phyloP scores from a whole-genome alignment of 2,113 vertebrate genomes.

The Lamprologus lemairii region DNA sequence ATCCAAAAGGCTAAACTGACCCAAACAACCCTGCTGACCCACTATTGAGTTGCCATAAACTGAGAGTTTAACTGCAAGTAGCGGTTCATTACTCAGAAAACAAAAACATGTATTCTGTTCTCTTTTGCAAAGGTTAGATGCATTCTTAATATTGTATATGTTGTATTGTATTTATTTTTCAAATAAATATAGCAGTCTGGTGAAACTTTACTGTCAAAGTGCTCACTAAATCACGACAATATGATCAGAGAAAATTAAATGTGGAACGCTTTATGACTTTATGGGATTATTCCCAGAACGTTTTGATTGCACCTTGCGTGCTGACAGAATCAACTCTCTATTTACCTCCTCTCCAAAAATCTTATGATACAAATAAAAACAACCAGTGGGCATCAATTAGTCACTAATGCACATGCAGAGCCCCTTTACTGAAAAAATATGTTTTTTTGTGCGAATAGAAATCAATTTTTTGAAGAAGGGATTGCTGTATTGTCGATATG shows the following conservation, averaged over 20 bases:
- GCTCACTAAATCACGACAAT: not conserved
- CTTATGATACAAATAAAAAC: not conserved
- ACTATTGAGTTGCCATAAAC: not conserved
- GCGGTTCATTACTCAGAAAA: not conserved
- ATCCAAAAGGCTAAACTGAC: not conserved
- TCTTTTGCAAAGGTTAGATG: not conserved
- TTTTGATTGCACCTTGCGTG: not conserved
- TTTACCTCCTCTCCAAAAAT: not conserved
- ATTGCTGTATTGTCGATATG: not conserved
- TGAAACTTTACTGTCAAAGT: not conserved
- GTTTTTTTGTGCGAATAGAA: not conserved
- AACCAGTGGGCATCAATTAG: not conserved
- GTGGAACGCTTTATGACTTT: not conserved
- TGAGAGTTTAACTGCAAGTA: not conserved
- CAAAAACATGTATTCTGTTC: not conserved
- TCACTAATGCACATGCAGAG: not conserved
- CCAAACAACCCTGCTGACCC: slow-evolving; percentile 20
- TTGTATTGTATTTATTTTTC: not conserved
- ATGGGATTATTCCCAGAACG: not conserved
- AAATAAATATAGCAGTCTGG: not conserved
- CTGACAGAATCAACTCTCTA: not conserved
- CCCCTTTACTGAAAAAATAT: not conserved
- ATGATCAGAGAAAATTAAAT: not conserved
- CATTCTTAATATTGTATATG: not conserved
- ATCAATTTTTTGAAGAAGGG: not conserved